phyloP scores from a whole-genome alignment of 1,140 invertebrate genomes.

The Drosophila repleta region DNA sequence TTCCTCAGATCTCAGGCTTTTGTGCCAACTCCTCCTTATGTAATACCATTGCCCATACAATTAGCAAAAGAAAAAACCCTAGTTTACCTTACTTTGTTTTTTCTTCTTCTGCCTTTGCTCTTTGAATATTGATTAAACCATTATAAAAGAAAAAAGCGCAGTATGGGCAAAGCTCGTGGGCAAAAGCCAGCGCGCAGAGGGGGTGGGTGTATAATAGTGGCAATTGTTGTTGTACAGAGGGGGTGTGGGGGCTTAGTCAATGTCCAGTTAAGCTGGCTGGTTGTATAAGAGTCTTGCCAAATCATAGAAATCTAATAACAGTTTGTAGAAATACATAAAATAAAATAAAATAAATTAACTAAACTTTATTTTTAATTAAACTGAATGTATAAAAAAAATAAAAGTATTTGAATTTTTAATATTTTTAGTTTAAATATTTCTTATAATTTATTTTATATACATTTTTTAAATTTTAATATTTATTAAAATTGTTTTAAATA shows the following conservation, averaged over 20 bases:
- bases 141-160: conserved; percentile 53
- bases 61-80: conserved; percentile 13
- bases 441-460: no score
- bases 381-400: no score
- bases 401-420: no score
- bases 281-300: conserved; percentile 6
- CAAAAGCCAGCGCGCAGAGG: conserved; percentile 31
- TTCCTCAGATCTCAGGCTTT: conserved; percentile 28
- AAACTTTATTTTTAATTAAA: no score
- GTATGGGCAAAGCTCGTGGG: not conserved
- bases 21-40: conserved; percentile 52
- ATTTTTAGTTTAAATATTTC: no score
- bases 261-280: not conserved
- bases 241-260: not conserved
- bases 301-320: no score
- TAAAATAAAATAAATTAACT: no score
- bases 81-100: not conserved
- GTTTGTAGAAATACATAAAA: no score
- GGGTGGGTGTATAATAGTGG: conserved; percentile 1
- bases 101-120: conserved; percentile 6
- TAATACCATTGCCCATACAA: conserved; percentile 33
- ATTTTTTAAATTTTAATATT: conserved; percentile 12
- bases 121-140: conserved; percentile 68
- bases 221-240: not conserved
- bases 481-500: not conserved